Evolutionary conservation across 1,140 invertebrate species (phyloP).

Genomic region (Latrodectus geometricus): DNA sequence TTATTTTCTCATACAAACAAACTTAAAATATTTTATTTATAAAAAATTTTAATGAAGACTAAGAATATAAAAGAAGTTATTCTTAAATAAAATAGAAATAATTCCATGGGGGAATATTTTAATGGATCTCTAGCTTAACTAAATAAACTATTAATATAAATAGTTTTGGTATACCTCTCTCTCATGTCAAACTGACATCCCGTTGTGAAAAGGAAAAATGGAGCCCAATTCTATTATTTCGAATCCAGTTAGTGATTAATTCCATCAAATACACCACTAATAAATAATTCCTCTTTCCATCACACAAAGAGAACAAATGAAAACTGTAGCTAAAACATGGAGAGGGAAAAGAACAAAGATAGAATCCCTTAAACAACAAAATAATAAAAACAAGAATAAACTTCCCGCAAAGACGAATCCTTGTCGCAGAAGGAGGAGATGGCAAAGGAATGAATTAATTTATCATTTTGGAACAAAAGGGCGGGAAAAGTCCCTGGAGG

Average conservation of each 20-base stretch:
- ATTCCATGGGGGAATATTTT: too few relatives aligned
- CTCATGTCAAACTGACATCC: too few relatives aligned
- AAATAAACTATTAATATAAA: too few relatives aligned
- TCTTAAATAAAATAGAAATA: too few relatives aligned
- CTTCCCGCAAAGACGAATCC: background rate
- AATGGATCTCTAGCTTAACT: too few relatives aligned
- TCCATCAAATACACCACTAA: background rate
- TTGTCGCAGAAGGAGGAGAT: slow-evolving; percentile 1
- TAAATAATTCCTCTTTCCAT: background rate
- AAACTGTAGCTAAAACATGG: background rate
- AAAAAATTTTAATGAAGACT: too few relatives aligned
- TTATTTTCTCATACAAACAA: too few relatives aligned
- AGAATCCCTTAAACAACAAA: background rate
- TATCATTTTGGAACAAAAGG: slow-evolving; percentile 5
- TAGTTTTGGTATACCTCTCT: too few relatives aligned
- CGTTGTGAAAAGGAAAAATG: too few relatives aligned
- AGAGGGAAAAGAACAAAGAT: background rate
- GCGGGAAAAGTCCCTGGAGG: background rate
- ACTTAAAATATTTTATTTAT: too few relatives aligned
- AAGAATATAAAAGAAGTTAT: too few relatives aligned
- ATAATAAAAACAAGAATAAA: background rate
- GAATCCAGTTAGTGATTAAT: background rate
- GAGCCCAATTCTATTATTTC: background rate
- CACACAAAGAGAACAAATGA: background rate
- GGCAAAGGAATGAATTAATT: background rate